Percentiles rank a stretch among this genome's conserved stretches.
Evolutionary conservation across 2,888 invertebrate genomes (phyloP).

Genomic region (Melinaea marsaeus): DNA sequence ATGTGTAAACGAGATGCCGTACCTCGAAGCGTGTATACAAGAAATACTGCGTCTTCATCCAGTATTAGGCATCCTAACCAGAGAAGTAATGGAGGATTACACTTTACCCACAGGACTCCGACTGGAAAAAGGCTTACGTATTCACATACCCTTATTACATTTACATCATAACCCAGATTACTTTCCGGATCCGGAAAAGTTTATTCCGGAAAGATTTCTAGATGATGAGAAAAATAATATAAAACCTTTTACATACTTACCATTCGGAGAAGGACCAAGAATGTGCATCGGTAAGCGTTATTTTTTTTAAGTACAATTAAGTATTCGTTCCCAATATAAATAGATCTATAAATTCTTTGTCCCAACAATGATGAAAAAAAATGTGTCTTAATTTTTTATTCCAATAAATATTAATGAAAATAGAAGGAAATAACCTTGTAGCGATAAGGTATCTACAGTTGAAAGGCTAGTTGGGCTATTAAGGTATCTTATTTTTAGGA

Average conservation of each 20-base stretch:
- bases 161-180: constrained; percentile 49
- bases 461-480: too few relatives aligned
- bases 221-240: constrained; percentile 43
- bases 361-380: background rate
- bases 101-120: constrained; percentile 44
- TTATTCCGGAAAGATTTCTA: constrained; percentile 51
- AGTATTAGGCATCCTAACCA: constrained; percentile 42
- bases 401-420: too few relatives aligned
- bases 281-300: constrained; percentile 50
- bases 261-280: constrained; percentile 59
- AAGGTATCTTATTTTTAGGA: too few relatives aligned
- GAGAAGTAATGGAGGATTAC: constrained; percentile 51
- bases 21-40: constrained; percentile 45
- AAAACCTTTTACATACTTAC: constrained; percentile 49
- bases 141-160: constrained; percentile 52
- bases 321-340: constrained; percentile 5
- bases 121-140: constrained; percentile 47
- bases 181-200: constrained; percentile 52
- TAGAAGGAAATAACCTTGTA: too few relatives aligned
- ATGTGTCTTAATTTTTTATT: too few relatives aligned
- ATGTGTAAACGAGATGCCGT: constrained; percentile 45
- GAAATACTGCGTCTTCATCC: constrained; percentile 53
- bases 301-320: too few relatives aligned
- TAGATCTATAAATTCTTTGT: background rate
- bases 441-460: too few relatives aligned